Base-by-base conservation (phyloP, 2,113 vertebrate species). In the Poeciliopsis occidentalis region DNA sequence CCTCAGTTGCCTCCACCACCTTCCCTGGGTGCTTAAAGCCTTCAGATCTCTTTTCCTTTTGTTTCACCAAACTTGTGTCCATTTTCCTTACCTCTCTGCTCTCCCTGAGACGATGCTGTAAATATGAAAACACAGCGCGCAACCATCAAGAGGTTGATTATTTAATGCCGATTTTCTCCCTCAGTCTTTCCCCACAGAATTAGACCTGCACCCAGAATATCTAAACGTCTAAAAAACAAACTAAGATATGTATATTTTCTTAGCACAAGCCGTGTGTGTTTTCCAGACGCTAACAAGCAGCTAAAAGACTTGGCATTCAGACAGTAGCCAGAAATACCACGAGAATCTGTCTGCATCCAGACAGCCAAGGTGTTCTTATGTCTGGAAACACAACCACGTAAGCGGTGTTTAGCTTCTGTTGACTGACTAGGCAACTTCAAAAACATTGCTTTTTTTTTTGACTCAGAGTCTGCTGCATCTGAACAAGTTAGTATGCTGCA, bases 91-190 rank as follows among this genome's bases (percentile, higher is more conserved):
- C 13, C 72, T 74, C 74, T 67, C 71, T 78, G 73, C 79, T 87
- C 71, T 88, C 88, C 91, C 88, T 31, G 22, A 77, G 86, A 87
- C 83, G 82, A 78, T 82, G 83, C 90, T 87, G 90, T 93, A 88
- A 90, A 92, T 88, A 87, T 85, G 89, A 91, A 92, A 94, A 94
- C 89, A 94, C 89, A 90, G 94, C 93, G 88, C 78, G 86, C 83
- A 68, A 86, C 91, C 87, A 88, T 94, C 92, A 93, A 90, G 91
- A 87, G 76, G 81, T 84, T 79, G 87, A 93, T 94, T 92, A 92
- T 89, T 91, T 83, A 82, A 85, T 70, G 83, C 85, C 80, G 89
- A 82, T 94, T 94, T 94, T 93, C 82, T 83, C 80, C 68, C 85
- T 39, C 60, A 13, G 54, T 69, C 64, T 76, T 84, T 87, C 91